Evolutionary conservation across 2,797 vertebrate genomes (phyloP), one percentile per base, ranked within the genome.

Genomic region (Phylloscopus collybita): DNA sequence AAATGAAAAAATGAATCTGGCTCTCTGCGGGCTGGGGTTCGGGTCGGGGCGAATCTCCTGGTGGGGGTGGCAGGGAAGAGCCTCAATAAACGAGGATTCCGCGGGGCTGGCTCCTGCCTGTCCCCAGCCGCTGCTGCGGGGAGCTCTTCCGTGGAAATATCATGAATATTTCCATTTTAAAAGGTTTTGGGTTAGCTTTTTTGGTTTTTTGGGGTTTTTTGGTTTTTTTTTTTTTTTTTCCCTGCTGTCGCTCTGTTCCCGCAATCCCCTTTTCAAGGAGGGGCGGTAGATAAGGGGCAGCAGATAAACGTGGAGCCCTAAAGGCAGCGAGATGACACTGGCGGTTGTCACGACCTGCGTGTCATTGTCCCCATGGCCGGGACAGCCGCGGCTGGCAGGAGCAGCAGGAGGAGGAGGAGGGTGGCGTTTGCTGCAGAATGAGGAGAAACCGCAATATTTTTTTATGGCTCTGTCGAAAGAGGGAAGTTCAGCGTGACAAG

Each of bases 401-500:
- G 32, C 10, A 26, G 66, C 20, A 53, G 53, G 51, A 22, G 38
- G 18, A 23, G 53, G 44, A 54, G 79, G 54, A 72, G 66, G 25
- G 9, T 3, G 42, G 59, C 13, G 60, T 6, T 23, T 7, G 88
- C 69, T 80, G 80, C 67, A 65, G 11, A 3, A 10, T 4, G 59
- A 91, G 80, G 75, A 81, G 72, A 92, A 96, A 74, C 66, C 36
- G 51, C 87, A 42, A 6, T 69, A 38, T 86, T 92, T 93, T 92
- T 93, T 80, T 34, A 65, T 86, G 88, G 61, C 27, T 13, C 34
- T 5, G 1, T 22, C 59, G 51, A 67, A 78, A 94, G 79, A 18
- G 95, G 80, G 88, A 94, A 93, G 92, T 70, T 81, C 16, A 38
- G 6, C 7, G 4, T 56, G 80, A 64, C n/a, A 53, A 49, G 38